Evolutionary conservation across 2,888 invertebrate species (phyloP).

Genomic region (Phyllotreta cruciferae): DNA sequence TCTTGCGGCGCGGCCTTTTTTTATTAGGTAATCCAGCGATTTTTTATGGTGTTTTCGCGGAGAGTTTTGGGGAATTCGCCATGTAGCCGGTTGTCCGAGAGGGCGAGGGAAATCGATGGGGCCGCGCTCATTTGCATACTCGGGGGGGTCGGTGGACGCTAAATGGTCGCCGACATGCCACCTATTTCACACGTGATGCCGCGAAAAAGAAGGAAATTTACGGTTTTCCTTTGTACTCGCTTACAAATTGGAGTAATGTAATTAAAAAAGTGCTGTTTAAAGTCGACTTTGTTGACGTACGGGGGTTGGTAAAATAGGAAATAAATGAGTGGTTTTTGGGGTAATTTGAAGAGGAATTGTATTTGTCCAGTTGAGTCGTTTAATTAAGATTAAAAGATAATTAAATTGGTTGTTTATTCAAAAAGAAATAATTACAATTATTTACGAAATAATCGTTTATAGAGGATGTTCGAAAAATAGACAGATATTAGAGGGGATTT

Average conservation of each 20-base stretch:
- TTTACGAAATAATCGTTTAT: too few species aligned
- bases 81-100: constrained; percentile 19
- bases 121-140: constrained; percentile 52
- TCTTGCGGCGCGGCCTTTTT: too few species aligned
- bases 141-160: constrained; percentile 51
- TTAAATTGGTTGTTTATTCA: too few species aligned
- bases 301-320: too few species aligned
- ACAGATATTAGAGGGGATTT: too few species aligned
- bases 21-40: too few species aligned
- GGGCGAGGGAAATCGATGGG: constrained; percentile 48
- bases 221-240: background rate
- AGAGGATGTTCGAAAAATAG: too few species aligned
- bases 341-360: background rate
- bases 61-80: background rate
- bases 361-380: background rate
- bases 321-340: background rate
- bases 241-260: too few species aligned
- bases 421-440: too few species aligned
- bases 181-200: constrained; percentile 49
- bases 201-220: too few species aligned
- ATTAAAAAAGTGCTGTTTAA: too few species aligned
- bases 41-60: background rate
- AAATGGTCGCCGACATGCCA: constrained; percentile 54
- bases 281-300: too few species aligned
- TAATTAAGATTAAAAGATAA: background rate